These are phyloP conservation scores for Biston stratarius DNA, from an alignment of 2,888 invertebrate genomes.

Conservation along the genomic window DNA sequence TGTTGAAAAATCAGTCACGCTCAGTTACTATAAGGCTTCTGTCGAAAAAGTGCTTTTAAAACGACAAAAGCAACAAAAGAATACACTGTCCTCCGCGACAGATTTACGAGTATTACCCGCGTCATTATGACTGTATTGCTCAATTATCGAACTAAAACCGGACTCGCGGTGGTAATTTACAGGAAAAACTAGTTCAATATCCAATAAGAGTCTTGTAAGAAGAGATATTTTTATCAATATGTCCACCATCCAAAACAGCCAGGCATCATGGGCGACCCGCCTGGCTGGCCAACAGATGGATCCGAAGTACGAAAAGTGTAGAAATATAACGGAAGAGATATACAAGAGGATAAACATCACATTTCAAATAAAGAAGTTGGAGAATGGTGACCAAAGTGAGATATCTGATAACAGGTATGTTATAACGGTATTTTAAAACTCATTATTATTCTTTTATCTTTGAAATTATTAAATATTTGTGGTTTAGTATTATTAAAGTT, in stretches of 20 bases:
- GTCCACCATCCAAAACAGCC: constrained; percentile 70
- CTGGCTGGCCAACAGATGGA: constrained; percentile 60
- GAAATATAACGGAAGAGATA: constrained; percentile 80
- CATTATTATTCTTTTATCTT: neutral
- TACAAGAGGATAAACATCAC: constrained; percentile 82
- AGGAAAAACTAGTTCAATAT: constrained; percentile 54
- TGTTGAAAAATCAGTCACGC: constrained; percentile 37
- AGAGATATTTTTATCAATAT: constrained; percentile 54
- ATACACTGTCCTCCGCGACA: constrained; percentile 50
- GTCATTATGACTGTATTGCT: constrained; percentile 63
- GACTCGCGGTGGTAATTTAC: constrained; percentile 49
- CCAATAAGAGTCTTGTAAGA: constrained; percentile 63
- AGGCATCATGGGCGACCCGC: constrained; percentile 61
- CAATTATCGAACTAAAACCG: constrained; percentile 55
- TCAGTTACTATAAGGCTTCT: constrained; percentile 37
- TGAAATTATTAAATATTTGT: neutral
- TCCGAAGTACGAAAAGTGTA: constrained; percentile 79
- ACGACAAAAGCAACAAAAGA: constrained; percentile 1
- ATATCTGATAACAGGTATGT: constrained; percentile 72
- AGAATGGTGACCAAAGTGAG: constrained; percentile 68
- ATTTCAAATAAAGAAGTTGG: constrained; percentile 79
- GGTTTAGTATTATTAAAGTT: neutral
- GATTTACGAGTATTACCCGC: constrained; percentile 47
- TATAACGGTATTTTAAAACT: neutral
- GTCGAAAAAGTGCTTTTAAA: constrained; percentile 1